These are phyloP conservation scores for Uropetala carovei DNA, from an alignment of 2,888 invertebrate genomes.

Conservation along the genomic window DNA sequence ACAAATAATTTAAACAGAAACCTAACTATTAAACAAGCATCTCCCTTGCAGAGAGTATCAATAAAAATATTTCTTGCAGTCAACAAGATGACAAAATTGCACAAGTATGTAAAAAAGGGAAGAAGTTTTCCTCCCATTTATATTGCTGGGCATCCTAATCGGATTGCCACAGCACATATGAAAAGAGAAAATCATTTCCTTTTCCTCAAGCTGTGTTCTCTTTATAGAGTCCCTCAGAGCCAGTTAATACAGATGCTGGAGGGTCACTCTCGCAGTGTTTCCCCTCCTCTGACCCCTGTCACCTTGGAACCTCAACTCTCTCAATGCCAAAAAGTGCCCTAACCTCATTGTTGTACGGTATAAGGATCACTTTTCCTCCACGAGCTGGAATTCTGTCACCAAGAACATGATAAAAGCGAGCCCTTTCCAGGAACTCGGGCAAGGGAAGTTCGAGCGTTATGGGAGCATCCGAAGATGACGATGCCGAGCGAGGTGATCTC, in stretches of 20 bases:
- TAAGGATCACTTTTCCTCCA: conserved; percentile 87
- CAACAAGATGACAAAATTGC: conserved; percentile 54
- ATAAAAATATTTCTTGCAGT: conserved; percentile 51
- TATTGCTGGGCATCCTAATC: background rate
- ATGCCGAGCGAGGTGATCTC: background rate
- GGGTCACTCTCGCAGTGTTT: background rate
- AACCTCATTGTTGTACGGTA: conserved; percentile 90
- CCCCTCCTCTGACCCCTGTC: conserved; percentile 72
- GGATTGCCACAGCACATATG: background rate
- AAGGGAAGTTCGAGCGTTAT: conserved; percentile 82
- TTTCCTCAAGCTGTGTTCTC: conserved; percentile 1
- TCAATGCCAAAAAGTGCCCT: conserved; percentile 89
- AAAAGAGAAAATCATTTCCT: background rate
- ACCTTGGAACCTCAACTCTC: conserved; percentile 82
- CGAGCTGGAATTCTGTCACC: conserved; percentile 88
- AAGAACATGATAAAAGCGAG: conserved; percentile 87
- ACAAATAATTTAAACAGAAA: conserved; percentile 60
- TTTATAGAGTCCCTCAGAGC: conserved; percentile 29
- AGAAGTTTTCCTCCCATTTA: background rate
- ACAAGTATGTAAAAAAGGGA: conserved; percentile 37
- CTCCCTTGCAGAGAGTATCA: conserved; percentile 25
- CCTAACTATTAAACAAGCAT: conserved; percentile 51
- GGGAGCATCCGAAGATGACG: conserved; percentile 18
- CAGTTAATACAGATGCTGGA: background rate
- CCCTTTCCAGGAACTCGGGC: conserved; percentile 87